Conservation (phyloP, 1,140 invertebrate genomes). For the Lasioglossum albipes region DNA sequence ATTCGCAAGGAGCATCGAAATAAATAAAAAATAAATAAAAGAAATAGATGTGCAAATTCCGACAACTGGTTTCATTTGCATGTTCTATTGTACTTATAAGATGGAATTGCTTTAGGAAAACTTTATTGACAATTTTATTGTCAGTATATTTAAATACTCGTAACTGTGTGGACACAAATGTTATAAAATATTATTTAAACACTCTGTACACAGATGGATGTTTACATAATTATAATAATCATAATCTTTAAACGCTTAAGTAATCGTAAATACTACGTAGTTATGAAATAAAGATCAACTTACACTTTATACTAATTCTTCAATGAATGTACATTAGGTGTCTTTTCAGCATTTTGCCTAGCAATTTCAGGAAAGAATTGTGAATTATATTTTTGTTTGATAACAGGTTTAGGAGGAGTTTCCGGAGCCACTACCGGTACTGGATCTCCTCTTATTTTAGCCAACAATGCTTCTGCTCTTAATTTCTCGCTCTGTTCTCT, state of each 20-base stretch:
- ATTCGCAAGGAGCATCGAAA: background rate
- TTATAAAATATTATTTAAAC: conserved; percentile 16
- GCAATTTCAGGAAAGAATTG: conserved; percentile 95
- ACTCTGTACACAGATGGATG: background rate
- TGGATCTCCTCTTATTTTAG: conserved; percentile 82
- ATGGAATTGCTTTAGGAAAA: background rate
- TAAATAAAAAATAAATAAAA: background rate
- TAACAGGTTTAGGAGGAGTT: conserved; percentile 66
- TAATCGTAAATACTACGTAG: background rate
- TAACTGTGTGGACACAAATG: background rate
- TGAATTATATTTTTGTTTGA: conserved; percentile 92
- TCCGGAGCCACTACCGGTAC: conserved; percentile 58
- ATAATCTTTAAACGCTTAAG: background rate
- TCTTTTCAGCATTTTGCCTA: conserved; percentile 86
- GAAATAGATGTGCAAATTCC: background rate
- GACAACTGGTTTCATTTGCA: background rate
- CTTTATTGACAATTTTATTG: background rate
- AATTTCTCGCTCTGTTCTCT: conserved; percentile 89
- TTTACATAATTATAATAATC: conserved; percentile 8
- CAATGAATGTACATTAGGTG: conserved; percentile 34
- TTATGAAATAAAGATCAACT: conserved; percentile 10
- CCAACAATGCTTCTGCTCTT: conserved; percentile 86
- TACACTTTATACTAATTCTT: conserved; percentile 19
- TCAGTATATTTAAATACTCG: background rate
- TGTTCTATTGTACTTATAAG: conserved; percentile 7